Percentiles rank a stretch among this genome's conserved stretches.
Conservation (phyloP, 1,140 invertebrate genomes). For the Samia ricini region DNA sequence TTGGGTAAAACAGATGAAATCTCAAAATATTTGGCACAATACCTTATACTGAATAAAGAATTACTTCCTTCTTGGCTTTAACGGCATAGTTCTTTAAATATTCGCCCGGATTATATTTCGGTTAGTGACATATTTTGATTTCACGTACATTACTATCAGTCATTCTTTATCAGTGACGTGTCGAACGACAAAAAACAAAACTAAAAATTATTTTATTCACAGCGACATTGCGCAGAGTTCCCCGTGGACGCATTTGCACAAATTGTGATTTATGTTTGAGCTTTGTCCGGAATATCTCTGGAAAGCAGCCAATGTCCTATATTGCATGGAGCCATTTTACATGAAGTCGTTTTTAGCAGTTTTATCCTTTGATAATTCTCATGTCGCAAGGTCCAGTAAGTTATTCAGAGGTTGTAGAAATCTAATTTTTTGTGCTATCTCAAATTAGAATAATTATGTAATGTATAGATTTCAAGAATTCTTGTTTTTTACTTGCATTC, state of each 20-base stretch:
- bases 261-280: slow-evolving; percentile 39
- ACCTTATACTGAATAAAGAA: no score
- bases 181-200: neutral
- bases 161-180: no score
- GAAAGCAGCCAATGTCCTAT: slow-evolving; percentile 27
- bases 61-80: no score
- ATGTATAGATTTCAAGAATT: neutral
- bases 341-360: slow-evolving; percentile 1
- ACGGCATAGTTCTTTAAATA: no score
- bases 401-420: neutral
- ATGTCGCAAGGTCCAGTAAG: neutral
- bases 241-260: slow-evolving; percentile 33
- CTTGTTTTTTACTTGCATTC: no score
- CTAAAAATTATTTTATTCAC: neutral
- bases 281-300: slow-evolving; percentile 33
- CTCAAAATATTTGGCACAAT: no score
- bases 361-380: neutral
- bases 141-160: no score
- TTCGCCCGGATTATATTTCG: no score
- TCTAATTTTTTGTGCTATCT: neutral
- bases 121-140: no score
- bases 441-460: no score
- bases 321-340: slow-evolving; percentile 12
- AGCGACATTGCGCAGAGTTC: slow-evolving; percentile 27
- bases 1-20: no score